These are phyloP conservation scores for Cylas formicarius DNA, from an alignment of 1,140 invertebrate genomes.

Conservation along the genomic window DNA sequence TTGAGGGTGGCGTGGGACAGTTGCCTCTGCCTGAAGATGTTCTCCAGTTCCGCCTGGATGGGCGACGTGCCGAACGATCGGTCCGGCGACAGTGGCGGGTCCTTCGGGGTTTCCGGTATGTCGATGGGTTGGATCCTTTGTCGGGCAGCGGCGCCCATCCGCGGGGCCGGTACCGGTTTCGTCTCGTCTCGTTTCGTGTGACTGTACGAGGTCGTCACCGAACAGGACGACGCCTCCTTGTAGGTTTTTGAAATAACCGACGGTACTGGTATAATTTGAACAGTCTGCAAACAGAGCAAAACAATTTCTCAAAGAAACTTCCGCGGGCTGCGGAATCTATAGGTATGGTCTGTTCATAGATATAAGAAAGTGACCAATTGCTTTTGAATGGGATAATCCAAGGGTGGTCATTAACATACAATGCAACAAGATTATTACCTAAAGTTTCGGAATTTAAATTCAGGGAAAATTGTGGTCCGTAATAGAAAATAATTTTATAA, in stretches of 20 bases:
- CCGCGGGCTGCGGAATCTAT: too few relatives aligned
- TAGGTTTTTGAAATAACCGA: conserved; percentile 1
- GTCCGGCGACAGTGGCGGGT: conserved; percentile 21
- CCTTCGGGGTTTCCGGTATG: conserved; percentile 41
- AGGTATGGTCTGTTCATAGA: too few relatives aligned
- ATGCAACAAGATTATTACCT: too few relatives aligned
- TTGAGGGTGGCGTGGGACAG: conserved; percentile 1
- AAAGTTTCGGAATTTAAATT: too few relatives aligned
- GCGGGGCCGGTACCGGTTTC: conserved; percentile 26
- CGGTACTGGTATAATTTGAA: conserved; percentile 3
- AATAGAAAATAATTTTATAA: too few relatives aligned
- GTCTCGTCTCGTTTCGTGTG: conserved; percentile 25
- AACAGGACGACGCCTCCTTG: conserved; percentile 9
- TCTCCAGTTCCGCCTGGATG: conserved; percentile 35
- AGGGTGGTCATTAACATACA: too few relatives aligned
- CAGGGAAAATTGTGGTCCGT: too few relatives aligned
- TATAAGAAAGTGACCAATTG: too few relatives aligned
- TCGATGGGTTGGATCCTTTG: conserved; percentile 51
- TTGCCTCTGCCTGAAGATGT: conserved; percentile 31
- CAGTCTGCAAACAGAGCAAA: conserved; percentile 3
- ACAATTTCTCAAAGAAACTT: too few relatives aligned
- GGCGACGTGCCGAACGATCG: conserved; percentile 26
- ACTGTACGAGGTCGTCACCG: conserved; percentile 2
- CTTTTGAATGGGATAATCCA: too few relatives aligned
- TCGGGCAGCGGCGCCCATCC: conserved; percentile 42